Percentiles rank a stretch among this genome's conserved stretches.
Evolutionary conservation across 2,113 vertebrate species (phyloP).

Genomic region (Cyphomyrus discorhynchus): DNA sequence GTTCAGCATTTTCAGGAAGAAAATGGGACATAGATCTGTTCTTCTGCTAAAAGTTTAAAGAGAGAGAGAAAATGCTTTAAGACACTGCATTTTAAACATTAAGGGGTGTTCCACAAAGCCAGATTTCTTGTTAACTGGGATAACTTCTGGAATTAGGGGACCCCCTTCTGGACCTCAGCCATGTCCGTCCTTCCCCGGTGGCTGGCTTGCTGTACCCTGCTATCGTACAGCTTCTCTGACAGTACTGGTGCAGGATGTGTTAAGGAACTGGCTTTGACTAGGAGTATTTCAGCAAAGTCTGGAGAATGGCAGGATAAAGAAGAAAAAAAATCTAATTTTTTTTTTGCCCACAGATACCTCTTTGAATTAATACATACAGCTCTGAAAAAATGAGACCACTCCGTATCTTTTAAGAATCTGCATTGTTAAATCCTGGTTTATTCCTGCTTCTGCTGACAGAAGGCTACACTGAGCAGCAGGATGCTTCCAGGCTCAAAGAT

Average conservation of each 20-base stretch:
- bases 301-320: neutral
- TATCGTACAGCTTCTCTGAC: slow-evolving; percentile 44
- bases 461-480: too few relatives aligned
- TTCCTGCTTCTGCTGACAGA: too few relatives aligned
- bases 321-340: neutral
- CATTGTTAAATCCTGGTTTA: too few relatives aligned
- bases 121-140: neutral
- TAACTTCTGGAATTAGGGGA: neutral
- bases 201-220: slow-evolving; percentile 37
- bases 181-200: slow-evolving; percentile 41
- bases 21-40: neutral
- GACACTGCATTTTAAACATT: neutral
- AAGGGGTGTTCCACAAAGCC: neutral
- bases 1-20: neutral
- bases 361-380: neutral
- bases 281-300: neutral
- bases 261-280: slow-evolving; percentile 51
- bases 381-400: too few relatives aligned
- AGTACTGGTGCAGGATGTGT: slow-evolving; percentile 60
- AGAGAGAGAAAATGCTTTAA: neutral
- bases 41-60: neutral
- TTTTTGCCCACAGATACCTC: neutral
- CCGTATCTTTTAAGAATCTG: too few relatives aligned
- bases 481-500: too few relatives aligned
- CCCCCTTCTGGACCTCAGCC: slow-evolving; percentile 24